These are phyloP conservation scores for Apaloderma vittatum DNA, from an alignment of 2,113 vertebrate species.

Conservation along the genomic window DNA sequence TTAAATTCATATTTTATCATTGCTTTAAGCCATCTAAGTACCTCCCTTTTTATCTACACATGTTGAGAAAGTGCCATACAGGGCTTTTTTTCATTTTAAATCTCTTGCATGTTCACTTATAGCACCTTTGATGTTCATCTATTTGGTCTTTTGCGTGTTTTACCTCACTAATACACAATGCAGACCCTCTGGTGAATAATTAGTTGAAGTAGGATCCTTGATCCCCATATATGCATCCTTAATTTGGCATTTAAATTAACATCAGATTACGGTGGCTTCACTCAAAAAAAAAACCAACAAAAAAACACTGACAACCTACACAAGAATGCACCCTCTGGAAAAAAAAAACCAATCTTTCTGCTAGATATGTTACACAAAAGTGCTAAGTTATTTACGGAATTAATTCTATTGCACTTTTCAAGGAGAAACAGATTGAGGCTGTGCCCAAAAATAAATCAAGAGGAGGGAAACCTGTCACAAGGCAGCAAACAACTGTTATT, in stretches of 20 bases:
- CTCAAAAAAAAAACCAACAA: conserved; percentile 20
- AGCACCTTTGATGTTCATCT: conserved; percentile 63
- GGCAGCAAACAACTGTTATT: conserved; percentile 41
- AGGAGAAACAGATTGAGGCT: conserved; percentile 54
- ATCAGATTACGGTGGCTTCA: conserved; percentile 43
- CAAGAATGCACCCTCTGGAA: conserved; percentile 8
- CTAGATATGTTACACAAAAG: conserved; percentile 5
- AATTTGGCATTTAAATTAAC: conserved; percentile 71
- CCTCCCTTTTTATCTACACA: neutral
- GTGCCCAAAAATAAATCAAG: conserved; percentile 56
- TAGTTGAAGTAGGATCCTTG: conserved; percentile 52
- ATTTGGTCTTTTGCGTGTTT: conserved; percentile 56
- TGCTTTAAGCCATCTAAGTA: conserved; percentile 20
- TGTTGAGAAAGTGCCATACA: neutral
- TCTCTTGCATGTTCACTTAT: conserved; percentile 6
- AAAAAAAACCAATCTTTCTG: neutral
- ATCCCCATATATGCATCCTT: conserved; percentile 49
- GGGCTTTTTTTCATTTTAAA: conserved; percentile 43
- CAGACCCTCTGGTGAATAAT: conserved; percentile 71
- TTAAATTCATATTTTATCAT: conserved; percentile 3
- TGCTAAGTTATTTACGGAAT: conserved; percentile 59
- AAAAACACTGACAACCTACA: neutral
- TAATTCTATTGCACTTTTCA: conserved; percentile 29
- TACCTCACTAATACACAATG: conserved; percentile 72
- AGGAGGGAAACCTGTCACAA: conserved; percentile 13